These are phyloP conservation scores for Drosophila prolongata DNA, from an alignment of 2,888 invertebrate genomes.

Conservation along the genomic window DNA sequence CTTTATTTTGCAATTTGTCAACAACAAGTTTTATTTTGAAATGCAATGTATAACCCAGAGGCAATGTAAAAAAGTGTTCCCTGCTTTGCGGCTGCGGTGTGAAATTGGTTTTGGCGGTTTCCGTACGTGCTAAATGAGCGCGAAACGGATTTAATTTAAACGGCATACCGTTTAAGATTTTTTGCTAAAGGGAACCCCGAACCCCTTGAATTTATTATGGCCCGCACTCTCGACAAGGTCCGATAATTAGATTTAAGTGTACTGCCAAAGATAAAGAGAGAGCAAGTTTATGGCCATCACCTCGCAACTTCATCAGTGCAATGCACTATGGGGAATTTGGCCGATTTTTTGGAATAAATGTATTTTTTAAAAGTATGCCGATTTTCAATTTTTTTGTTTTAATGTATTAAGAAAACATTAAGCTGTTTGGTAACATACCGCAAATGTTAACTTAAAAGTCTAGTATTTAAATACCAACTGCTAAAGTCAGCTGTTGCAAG, in stretches of 20 bases:
- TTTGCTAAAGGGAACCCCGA: neutral
- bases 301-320: neutral
- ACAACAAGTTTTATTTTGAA: conserved; percentile 44
- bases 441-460: too few species aligned
- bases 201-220: conserved; percentile 15
- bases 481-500: too few species aligned
- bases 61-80: conserved; percentile 41
- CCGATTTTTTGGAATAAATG: too few species aligned
- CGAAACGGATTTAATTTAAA: conserved; percentile 42
- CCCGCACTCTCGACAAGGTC: conserved; percentile 7
- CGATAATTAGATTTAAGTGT: conserved; percentile 15
- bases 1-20: conserved; percentile 53
- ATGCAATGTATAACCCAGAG: conserved; percentile 1
- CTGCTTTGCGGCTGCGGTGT: conserved; percentile 57
- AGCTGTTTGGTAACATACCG: too few species aligned
- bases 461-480: too few species aligned
- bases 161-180: neutral
- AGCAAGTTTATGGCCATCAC: conserved; percentile 3
- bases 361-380: too few species aligned
- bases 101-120: conserved; percentile 58
- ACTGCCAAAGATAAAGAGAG: neutral
- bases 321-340: too few species aligned
- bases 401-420: too few species aligned
- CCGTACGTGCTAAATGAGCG: conserved; percentile 58
- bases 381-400: too few species aligned